Evolutionary conservation across 2,888 invertebrate species (phyloP), one percentile per base, ranked within the genome.

Genomic region (Scaptodrosophila latifasciaeformis): DNA sequence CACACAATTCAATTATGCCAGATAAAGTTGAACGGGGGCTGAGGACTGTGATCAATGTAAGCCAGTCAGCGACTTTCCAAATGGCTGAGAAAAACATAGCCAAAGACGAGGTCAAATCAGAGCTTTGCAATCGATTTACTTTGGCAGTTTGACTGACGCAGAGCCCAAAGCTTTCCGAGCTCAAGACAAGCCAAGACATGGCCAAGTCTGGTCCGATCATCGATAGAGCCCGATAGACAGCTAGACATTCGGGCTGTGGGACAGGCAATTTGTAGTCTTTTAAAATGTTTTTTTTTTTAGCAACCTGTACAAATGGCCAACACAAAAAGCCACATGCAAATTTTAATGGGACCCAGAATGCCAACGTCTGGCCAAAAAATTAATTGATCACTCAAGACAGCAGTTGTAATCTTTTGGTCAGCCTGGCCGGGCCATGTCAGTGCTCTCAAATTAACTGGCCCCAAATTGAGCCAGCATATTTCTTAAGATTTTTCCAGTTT

Each of bases 211-310:
- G 4, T 24, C 24, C 7, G 24, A 24, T 24, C 7, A 7, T 24
- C 24, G 24, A 24, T 24, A n/a, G n/a, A n/a, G n/a, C n/a, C n/a
- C n/a, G n/a, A n/a, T n/a, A n/a, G n/a, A n/a, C n/a, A n/a, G n/a
- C n/a, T n/a, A n/a, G n/a, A n/a, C 24, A 5, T 7, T 24, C 4
- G 24, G 24, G 4, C 15, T 2, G 17, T 35, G 6, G 15, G 80
- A 68, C 81, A 75, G 81, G 75, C 75, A 75, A 80, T 77, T 75
- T 75, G 81, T 75, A 74, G 75, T 66, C 75, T 78, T 72, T 80
- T 68, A 70, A 75, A 77, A 77, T 66, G 59, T 58, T 59, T 76
- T 67, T 35, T n/a, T 27, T 27, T 9, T 5, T 27, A 6, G 62
- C 77, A 70, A 71, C 78, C 70, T 78, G 71, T 78, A 62, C 42